phyloP scores from a whole-genome alignment of 2,113 vertebrate species.

The Illadopsis cleaveri region DNA sequence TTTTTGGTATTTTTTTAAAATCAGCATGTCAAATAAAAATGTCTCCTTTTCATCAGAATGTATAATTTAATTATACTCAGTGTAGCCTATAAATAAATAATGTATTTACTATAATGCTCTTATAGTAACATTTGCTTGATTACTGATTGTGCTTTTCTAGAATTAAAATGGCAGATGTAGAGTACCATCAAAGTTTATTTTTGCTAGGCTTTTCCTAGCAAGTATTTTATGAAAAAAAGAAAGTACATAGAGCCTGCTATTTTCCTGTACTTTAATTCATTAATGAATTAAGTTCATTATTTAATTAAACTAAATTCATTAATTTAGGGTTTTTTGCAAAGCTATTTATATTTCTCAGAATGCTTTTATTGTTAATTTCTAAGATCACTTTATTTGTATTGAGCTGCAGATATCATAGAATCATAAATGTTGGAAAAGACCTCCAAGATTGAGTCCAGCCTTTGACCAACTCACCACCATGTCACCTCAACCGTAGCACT shows the following conservation, averaged over 20 bases:
- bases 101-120: background rate
- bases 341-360: background rate
- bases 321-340: background rate
- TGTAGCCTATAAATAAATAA: background rate
- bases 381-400: background rate
- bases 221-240: background rate
- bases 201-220: background rate
- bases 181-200: background rate
- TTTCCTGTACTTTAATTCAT: background rate
- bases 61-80: background rate
- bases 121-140: background rate
- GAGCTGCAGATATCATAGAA: background rate
- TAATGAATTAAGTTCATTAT: background rate
- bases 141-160: background rate
- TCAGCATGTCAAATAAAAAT: background rate
- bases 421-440: background rate
- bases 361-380: background rate
- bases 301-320: background rate
- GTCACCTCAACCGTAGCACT: background rate
- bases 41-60: background rate
- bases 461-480: background rate
- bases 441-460: background rate
- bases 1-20: background rate
- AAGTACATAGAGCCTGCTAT: background rate
- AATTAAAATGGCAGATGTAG: background rate